Conservation (phyloP, 1,140 invertebrate genomes). For the Euborellia annulipes region DNA sequence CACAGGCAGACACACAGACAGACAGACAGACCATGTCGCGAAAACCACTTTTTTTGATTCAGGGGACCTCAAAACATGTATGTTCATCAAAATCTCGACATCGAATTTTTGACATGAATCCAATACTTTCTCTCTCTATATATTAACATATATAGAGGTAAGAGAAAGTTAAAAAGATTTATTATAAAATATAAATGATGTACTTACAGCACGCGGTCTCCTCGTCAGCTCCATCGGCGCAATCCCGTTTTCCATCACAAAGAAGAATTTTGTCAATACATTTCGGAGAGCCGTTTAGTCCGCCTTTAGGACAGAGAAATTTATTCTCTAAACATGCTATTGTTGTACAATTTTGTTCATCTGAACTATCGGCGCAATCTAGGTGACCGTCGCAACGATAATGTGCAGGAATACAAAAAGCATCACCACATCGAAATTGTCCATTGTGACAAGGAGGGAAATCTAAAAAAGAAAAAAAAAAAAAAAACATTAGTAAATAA, state of each 20-base stretch:
- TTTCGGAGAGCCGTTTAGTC: constrained; percentile 46
- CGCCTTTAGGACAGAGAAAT: constrained; percentile 73
- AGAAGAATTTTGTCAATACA: constrained; percentile 78
- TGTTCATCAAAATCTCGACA: too few relatives aligned
- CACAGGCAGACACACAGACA: too few relatives aligned
- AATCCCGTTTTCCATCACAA: constrained; percentile 81
- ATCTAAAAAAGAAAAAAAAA: constrained; percentile 46
- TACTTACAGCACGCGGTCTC: constrained; percentile 75
- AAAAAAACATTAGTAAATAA: too few relatives aligned
- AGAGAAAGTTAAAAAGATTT: too few relatives aligned
- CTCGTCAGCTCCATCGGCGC: constrained; percentile 81
- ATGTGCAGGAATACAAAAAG: constrained; percentile 73
- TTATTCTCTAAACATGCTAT: constrained; percentile 86
- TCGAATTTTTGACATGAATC: too few relatives aligned
- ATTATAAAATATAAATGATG: too few relatives aligned
- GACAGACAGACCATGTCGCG: too few relatives aligned
- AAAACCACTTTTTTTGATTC: too few relatives aligned
- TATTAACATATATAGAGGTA: too few relatives aligned
- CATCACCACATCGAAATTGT: constrained; percentile 86
- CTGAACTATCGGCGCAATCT: constrained; percentile 73
- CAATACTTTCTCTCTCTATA: too few relatives aligned
- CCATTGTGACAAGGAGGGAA: constrained; percentile 79
- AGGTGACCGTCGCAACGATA: constrained; percentile 70
- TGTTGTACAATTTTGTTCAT: constrained; percentile 77
- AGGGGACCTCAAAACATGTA: too few relatives aligned